These are phyloP conservation scores for Chiloscyllium punctatum DNA, from an alignment of 2,797 vertebrate genomes.

Conservation along the genomic window DNA sequence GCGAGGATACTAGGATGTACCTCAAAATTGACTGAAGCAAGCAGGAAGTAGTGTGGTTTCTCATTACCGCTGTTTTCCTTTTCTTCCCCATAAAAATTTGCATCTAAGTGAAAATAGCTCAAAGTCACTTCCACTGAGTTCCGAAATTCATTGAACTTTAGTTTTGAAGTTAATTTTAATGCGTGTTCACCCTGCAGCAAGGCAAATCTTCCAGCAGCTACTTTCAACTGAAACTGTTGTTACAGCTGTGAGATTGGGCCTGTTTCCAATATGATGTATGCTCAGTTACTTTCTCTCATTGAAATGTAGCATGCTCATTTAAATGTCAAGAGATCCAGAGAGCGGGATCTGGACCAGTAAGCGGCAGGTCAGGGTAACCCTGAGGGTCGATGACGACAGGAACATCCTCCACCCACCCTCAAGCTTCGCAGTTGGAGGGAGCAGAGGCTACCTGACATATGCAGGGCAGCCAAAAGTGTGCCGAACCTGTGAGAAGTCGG, in stretches of 20 bases:
- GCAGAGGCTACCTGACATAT: too few relatives aligned
- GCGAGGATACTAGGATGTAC: neutral
- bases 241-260: neutral
- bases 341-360: too few relatives aligned
- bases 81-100: neutral
- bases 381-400: too few relatives aligned
- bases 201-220: neutral
- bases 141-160: neutral
- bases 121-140: neutral
- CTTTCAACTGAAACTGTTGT: neutral
- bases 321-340: neutral
- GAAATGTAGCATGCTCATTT: neutral
- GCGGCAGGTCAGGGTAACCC: too few relatives aligned
- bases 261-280: neutral
- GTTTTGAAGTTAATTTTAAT: neutral
- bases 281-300: neutral
- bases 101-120: neutral
- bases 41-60: neutral
- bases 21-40: neutral
- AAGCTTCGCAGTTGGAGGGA: too few relatives aligned
- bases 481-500: too few relatives aligned
- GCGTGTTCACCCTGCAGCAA: neutral
- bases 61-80: neutral
- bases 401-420: too few relatives aligned
- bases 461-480: too few relatives aligned